These are phyloP conservation scores for Tachina fera DNA, from an alignment of 2,888 invertebrate genomes.

Conservation along the genomic window DNA sequence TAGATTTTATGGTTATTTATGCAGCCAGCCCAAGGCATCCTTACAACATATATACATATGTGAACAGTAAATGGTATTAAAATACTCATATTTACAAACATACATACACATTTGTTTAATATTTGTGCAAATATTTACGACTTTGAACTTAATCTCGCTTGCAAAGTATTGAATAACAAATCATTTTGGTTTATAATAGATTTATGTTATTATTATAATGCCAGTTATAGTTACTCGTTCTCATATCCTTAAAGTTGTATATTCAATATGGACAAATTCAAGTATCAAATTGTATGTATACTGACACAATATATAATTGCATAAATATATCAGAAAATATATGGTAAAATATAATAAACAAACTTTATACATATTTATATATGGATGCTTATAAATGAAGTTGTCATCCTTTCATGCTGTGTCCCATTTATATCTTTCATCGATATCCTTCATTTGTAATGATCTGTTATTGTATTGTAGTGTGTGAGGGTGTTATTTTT, in stretches of 20 bases:
- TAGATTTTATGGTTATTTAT: not conserved
- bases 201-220: conserved; percentile 74
- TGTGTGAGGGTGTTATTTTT: not conserved
- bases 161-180: conserved; percentile 82
- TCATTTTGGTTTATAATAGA: conserved; percentile 78
- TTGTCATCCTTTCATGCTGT: not conserved
- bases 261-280: conserved; percentile 24
- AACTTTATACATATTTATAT: too few species aligned
- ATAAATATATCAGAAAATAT: not conserved
- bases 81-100: too few species aligned
- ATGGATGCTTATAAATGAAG: too few species aligned
- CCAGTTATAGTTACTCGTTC: conserved; percentile 55
- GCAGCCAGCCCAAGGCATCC: not conserved
- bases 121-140: conserved; percentile 76
- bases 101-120: conserved; percentile 20
- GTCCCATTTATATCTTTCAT: not conserved
- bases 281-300: not conserved
- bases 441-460: not conserved
- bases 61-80: not conserved
- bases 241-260: conserved; percentile 11
- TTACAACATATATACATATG: not conserved
- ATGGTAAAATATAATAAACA: not conserved
- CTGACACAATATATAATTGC: not conserved
- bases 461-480: not conserved
- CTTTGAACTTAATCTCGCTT: conserved; percentile 79